These are phyloP conservation scores for Scrobipalpa costella DNA, from an alignment of 2,888 invertebrate genomes.

Conservation along the genomic window DNA sequence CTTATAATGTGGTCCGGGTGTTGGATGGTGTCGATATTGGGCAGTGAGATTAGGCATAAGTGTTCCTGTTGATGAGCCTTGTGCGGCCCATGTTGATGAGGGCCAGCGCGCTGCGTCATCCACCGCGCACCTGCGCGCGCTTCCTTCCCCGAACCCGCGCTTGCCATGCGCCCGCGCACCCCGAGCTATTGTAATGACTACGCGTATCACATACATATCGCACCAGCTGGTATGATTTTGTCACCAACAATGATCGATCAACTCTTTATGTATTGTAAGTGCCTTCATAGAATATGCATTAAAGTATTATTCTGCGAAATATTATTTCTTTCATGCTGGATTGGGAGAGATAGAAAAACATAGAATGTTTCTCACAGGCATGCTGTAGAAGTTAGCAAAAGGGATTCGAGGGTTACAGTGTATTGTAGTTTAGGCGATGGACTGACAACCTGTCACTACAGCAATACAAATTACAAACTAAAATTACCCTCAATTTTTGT, in stretches of 20 bases:
- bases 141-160: conserved; percentile 62
- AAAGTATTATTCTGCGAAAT: conserved; percentile 14
- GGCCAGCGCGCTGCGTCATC: not conserved
- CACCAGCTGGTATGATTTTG: conserved; percentile 24
- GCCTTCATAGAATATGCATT: conserved; percentile 22
- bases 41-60: not conserved
- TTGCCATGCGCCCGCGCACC: conserved; percentile 40
- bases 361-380: no score
- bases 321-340: conserved; percentile 21
- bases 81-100: not conserved
- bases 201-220: conserved; percentile 46
- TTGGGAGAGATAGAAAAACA: no score
- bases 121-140: conserved; percentile 36
- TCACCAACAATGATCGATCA: conserved; percentile 26
- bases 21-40: not conserved
- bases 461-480: no score
- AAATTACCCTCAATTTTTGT: no score
- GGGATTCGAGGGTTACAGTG: no score
- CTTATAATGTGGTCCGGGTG: not conserved
- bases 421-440: no score
- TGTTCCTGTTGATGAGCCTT: not conserved
- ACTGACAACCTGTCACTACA: no score
- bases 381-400: no score
- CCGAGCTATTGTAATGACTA: conserved; percentile 48
- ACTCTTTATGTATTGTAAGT: conserved; percentile 28